Conservation (phyloP, 2,113 vertebrate genomes). For the Piaya cayana region DNA sequence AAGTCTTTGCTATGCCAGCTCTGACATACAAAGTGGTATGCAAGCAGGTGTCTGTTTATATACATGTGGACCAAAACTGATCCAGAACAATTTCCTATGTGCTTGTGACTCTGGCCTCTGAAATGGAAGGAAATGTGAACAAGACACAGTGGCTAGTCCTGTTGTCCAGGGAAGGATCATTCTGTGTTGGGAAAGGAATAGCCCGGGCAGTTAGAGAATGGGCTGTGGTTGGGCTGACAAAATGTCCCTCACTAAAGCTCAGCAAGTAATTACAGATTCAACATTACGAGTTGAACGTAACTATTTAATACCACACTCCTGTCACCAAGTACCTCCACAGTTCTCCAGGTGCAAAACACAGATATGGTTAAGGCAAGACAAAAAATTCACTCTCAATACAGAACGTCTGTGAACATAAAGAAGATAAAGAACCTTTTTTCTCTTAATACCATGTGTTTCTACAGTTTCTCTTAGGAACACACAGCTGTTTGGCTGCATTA, state of each 20-base stretch:
- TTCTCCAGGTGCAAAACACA: neutral
- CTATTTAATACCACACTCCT: neutral
- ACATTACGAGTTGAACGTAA: neutral
- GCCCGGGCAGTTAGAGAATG: neutral
- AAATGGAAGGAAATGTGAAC: neutral
- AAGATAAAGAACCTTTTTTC: neutral
- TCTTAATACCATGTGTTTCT: neutral
- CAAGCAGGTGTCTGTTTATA: neutral
- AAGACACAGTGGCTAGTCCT: neutral
- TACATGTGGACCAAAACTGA: neutral
- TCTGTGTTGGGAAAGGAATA: neutral
- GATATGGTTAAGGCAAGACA: neutral
- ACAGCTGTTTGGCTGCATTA: conserved; percentile 21
- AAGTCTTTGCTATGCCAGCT: neutral
- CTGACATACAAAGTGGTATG: neutral
- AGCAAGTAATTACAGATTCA: neutral
- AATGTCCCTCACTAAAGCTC: neutral
- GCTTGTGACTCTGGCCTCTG: neutral
- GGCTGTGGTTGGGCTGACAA: rapidly evolving
- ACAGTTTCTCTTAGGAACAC: neutral
- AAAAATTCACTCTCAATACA: neutral
- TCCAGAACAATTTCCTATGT: neutral
- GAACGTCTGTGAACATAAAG: neutral
- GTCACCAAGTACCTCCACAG: neutral
- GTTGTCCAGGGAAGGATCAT: neutral